Base-by-base conservation (phyloP, 1,140 invertebrate species). In the Leguminivora glycinivorella region DNA sequence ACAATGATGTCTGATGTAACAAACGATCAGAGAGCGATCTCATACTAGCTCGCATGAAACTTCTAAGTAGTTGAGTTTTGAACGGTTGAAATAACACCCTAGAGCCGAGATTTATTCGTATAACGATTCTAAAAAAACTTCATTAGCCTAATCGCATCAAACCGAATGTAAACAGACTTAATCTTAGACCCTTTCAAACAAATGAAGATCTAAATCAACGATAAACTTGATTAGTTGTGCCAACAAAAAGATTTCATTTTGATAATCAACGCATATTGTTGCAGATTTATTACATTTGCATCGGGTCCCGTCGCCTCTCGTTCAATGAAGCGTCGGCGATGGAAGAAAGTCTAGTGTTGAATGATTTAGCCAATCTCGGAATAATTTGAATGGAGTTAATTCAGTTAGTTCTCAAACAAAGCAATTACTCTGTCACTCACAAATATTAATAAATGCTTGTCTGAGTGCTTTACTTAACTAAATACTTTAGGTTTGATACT, bases 161-260 rank as follows among this genome's bases (percentile, higher is more conserved):
- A 75, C 75, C n/a, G 26, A 81, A 79, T 77, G 76, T 82, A 84
- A 84, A 83, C 79, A 83, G 70, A 83, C 81, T 81, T 78, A 79
- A 74, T 73, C 70, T 66, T 31, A 80, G 82, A 80, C 85, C 85
- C 88, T 83, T 85, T 84, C 70, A 83, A 87, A 83, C 81, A 70
- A 82, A 84, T 78, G 78, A 75, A 89, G 86, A 90, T 90, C 86
- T 80, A 82, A 87, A 89, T 87, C 79, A 84, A 77, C 83, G 88
- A 90, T 90, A 90, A 90, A 89, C 87, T 89, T 89, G 84, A 90
- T 90, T 90, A 90, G 79, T 82, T 71, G 73, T 77, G 76, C 80
- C 70, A 73, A 89, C 88, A 90, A 89, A 88, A 85, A 88, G 87
- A 90, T 90, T 90, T 88, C 81, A 89, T 89, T 90, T 85, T 87